Base-by-base conservation (phyloP, 2,113 vertebrate species). In the Glareola pratincola region DNA sequence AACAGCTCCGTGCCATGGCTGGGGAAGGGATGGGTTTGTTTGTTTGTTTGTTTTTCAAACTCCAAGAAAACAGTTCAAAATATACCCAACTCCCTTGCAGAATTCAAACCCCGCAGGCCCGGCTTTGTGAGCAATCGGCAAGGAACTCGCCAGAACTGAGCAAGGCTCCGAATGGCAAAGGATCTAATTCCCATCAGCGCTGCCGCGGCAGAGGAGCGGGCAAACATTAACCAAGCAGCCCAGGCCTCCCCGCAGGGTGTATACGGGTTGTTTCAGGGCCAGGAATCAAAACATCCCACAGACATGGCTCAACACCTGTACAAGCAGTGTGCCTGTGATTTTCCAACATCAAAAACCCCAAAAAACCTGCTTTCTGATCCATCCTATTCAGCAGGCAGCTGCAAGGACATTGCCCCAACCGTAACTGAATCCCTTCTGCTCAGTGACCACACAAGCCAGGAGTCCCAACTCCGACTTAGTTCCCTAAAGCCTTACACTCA, bases 241-340 rank as follows among this genome's bases (percentile, higher is more conserved):
- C 41, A 73, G 22, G 22, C 26, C 37, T 10, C 45, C 5, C 0
- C 10, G 1, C 50, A 50, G 54, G 5, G 5, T 37, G 29, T 53
- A 7, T 34, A 9, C 0, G 0, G 18, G 30, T 43, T 88, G 1
- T 43, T 73, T 85, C 76, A 79, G n/a, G 2, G 2, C 6, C 26
- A 27, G 57, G 71, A 51, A 62, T 43, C 13, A 56, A 64, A 88
- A 50, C 21, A 15, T 24, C 75, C 48, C 79, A 45, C 57, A 69
- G 67, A 34, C 8, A 0, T 1, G 30, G 85, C 78, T 73, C 67
- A 51, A 12, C 24, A 66, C 26, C 47, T 36, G 34, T 12, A 51
- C 34, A 51, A 68, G 71, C 27, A 22, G n/a, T 0, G 0, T 37
- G 4, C 36, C 59, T 26, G 13, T 66, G 60, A 39, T 36, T 87